These are phyloP conservation scores for Collichthys lucidus DNA, from an alignment of 2,113 vertebrate species.

Conservation along the genomic window DNA sequence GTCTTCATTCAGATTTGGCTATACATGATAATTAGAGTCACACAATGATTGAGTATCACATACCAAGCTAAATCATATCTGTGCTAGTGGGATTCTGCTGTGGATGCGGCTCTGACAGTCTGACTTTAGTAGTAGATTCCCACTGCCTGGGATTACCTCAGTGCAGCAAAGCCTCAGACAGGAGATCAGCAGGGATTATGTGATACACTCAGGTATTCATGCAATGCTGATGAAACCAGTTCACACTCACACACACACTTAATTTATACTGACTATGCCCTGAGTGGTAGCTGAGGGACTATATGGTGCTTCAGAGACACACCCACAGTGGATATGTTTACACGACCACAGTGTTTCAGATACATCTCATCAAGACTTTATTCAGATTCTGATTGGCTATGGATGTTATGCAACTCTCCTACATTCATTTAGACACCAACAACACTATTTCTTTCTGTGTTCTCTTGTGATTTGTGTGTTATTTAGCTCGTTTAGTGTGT, in stretches of 20 bases:
- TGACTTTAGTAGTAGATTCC: constrained; percentile 28
- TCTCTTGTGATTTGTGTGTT: background rate
- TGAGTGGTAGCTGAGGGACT: background rate
- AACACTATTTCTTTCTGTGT: background rate
- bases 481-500: background rate
- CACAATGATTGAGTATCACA: background rate
- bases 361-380: background rate
- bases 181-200: constrained; percentile 56
- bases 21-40: background rate
- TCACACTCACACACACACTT: background rate
- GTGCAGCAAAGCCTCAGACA: constrained; percentile 25
- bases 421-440: background rate
- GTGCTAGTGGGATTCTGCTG: background rate
- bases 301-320: background rate
- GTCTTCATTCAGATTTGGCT: background rate
- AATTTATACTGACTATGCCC: constrained; percentile 20
- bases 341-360: background rate
- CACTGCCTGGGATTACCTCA: constrained; percentile 43
- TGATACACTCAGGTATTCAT: constrained; percentile 39
- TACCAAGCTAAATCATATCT: background rate
- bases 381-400: background rate
- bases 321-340: background rate
- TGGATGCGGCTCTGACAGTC: constrained; percentile 5
- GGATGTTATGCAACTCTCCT: background rate
- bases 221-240: constrained; percentile 53